Evolutionary conservation across 2,888 invertebrate genomes (phyloP).

Genomic region (Acronicta alni): DNA sequence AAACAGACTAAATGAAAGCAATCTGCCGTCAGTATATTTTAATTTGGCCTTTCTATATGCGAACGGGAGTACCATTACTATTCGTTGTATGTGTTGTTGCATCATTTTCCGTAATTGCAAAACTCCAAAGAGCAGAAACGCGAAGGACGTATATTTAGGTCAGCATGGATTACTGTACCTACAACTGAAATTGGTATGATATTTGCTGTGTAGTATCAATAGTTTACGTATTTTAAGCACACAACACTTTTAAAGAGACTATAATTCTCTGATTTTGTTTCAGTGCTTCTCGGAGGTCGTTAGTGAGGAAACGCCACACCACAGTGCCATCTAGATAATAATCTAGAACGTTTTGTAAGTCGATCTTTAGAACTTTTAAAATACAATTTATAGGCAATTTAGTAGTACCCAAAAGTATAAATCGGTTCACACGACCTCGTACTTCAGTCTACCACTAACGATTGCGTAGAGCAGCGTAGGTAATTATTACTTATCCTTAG

Average conservation of each 20-base stretch:
- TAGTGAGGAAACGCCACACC: background rate
- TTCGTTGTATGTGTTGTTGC: conserved; percentile 26
- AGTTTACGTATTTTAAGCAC: conserved; percentile 6
- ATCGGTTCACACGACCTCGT: too few species aligned
- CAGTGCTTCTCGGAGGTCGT: background rate
- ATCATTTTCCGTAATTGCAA: conserved; percentile 52
- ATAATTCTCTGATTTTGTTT: too few species aligned
- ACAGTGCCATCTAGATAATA: too few species aligned
- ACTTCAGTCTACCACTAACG: too few species aligned
- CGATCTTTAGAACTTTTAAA: too few species aligned
- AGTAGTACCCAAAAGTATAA: too few species aligned
- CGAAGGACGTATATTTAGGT: conserved; percentile 37
- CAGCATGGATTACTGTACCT: conserved; percentile 30
- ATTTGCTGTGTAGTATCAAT: conserved; percentile 22
- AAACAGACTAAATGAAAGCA: background rate
- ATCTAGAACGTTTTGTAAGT: too few species aligned
- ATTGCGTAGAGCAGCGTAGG: too few species aligned
- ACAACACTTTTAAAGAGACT: too few species aligned
- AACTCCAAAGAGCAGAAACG: conserved; percentile 45
- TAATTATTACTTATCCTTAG: too few species aligned
- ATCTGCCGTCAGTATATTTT: conserved; percentile 22
- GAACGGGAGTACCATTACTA: conserved; percentile 15
- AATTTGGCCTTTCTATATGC: conserved; percentile 37
- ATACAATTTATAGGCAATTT: too few species aligned
- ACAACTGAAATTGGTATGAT: conserved; percentile 15